phyloP scores from a whole-genome alignment of 2,888 invertebrate species.

The Andrena praecox region DNA sequence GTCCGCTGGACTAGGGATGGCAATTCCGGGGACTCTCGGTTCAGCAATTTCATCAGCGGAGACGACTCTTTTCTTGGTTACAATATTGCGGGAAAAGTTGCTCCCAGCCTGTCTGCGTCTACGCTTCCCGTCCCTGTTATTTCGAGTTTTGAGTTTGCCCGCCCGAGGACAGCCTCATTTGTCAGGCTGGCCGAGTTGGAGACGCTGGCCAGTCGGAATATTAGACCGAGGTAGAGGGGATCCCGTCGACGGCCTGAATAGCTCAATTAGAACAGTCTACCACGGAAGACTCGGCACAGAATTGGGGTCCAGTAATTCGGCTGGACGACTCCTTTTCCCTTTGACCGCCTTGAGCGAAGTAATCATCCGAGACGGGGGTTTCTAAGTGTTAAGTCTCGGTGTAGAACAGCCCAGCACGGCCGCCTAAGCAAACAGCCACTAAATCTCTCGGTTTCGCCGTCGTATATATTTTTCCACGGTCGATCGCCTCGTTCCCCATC shows the following conservation, averaged over 20 bases:
- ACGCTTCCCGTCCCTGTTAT: slow-evolving; percentile 2
- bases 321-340: background rate
- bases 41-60: background rate
- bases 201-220: slow-evolving; percentile 26
- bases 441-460: slow-evolving; percentile 24
- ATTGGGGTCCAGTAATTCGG: background rate
- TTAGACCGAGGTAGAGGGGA: slow-evolving; percentile 31
- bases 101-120: background rate
- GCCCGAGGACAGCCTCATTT: background rate
- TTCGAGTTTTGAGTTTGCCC: slow-evolving; percentile 13
- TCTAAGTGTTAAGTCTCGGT: background rate
- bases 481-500: slow-evolving; percentile 16
- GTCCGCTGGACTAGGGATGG: background rate
- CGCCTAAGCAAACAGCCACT: background rate
- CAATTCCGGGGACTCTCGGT: no score
- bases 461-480: slow-evolving; percentile 27
- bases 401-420: no score
- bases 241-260: slow-evolving; percentile 26
- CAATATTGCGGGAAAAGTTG: background rate
- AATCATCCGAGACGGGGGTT: background rate
- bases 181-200: slow-evolving; percentile 3
- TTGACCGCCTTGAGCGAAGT: background rate
- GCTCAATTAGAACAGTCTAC: slow-evolving; percentile 40
- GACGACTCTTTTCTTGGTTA: background rate
- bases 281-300: slow-evolving; percentile 10